These are phyloP conservation scores for Tympanuchus pallidicinctus DNA, from an alignment of 2,113 vertebrate species.

Conservation along the genomic window DNA sequence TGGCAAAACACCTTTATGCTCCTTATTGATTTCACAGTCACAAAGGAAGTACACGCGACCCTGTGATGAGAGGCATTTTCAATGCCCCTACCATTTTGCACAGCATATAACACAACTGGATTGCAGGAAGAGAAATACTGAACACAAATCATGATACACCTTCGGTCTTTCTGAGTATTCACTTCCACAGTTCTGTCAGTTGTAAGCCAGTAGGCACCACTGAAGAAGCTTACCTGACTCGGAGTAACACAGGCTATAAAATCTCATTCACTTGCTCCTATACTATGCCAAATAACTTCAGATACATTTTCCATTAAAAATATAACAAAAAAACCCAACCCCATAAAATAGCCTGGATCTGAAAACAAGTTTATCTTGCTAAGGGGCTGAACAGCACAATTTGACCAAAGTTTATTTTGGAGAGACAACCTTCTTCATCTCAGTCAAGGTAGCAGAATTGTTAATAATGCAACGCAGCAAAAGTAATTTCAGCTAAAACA, in stretches of 20 bases:
- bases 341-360: not conserved
- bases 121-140: not conserved
- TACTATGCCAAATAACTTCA: not conserved
- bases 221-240: not conserved
- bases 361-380: not conserved
- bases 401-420: not conserved
- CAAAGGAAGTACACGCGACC: not conserved
- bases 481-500: not conserved
- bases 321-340: not conserved
- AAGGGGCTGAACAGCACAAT: not conserved
- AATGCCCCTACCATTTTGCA: not conserved
- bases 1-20: not conserved
- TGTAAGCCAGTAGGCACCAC: not conserved
- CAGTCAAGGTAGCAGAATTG: not conserved
- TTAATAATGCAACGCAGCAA: not conserved
- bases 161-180: not conserved
- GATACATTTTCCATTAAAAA: not conserved
- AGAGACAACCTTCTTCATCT: not conserved
- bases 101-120: not conserved
- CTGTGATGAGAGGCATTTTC: not conserved
- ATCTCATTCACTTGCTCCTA: not conserved
- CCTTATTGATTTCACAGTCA: not conserved
- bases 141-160: not conserved
- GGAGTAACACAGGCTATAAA: not conserved
- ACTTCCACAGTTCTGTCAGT: not conserved